Base-by-base conservation (phyloP, 1,140 invertebrate genomes). In the Zaprionus vittiger region DNA sequence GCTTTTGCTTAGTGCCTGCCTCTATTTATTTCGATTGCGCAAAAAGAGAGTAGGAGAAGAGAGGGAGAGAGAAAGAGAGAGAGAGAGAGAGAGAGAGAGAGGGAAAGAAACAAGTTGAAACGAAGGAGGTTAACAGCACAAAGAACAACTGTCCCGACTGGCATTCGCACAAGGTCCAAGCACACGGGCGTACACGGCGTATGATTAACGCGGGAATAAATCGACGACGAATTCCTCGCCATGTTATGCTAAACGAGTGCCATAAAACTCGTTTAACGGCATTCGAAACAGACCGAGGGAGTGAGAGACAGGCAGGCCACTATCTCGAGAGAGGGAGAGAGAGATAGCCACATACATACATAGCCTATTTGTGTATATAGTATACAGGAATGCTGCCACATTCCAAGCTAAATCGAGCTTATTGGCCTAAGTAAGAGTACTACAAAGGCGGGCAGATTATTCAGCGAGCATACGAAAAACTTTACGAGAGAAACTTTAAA, bases 121-220 rank as follows among this genome's bases (percentile, higher is more conserved):
- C n/a, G 41, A 17, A 47, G 41, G 6, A n/a, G 41, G n/a, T 7
- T 17, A 47, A 9, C 41, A 17, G 9, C 7, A 2, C 41, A 9
- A 47, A 11, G 41, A 47, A 47, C 41, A 47, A 47, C 41, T 9
- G n/a, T n/a, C 15, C 38, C n/a, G 15, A 15, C 38, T n/a, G 38
- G 38, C 15, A 41, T 2, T 41, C 41, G 41, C 6, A 17, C 41
- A 17, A 47, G n/a, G 41, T 47, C 41, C 41, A 47, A 47, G 41
- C 41, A 47, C n/a, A 47, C 41, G 41, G 41, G 41, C 41, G n/a
- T 17, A 47, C 41, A 47, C 41, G 41, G 41, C 41, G 41, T 47
- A 47, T 47, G 41, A 47, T 47, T 47, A 47, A 47, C 41, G n/a
- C 41, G 41, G 41, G n/a, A 47, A 47, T 47, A 47, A 47, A 47